A percentile compares a stretch with the other conserved stretches of the same genome.
phyloP scores from a whole-genome alignment of 2,113 vertebrate genomes.

The Panurus biarmicus region DNA sequence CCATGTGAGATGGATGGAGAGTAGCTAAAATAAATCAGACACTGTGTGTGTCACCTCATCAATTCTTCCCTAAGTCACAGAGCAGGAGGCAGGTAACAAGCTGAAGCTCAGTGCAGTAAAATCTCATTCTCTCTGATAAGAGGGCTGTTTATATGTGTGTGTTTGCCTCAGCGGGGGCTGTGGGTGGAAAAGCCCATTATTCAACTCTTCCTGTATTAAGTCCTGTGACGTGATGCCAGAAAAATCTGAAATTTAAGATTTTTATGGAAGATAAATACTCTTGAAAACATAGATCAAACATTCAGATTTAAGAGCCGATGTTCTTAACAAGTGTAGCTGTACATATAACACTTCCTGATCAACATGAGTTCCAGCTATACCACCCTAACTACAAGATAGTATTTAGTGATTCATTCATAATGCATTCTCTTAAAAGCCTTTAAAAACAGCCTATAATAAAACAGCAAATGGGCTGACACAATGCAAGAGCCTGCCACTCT shows the following conservation, averaged over 20 bases:
- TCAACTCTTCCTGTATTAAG: not conserved
- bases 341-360: not conserved
- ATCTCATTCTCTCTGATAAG: not conserved
- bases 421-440: not conserved
- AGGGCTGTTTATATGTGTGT: not conserved
- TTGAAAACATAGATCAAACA: not conserved
- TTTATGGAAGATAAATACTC: not conserved
- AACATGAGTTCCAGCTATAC: not conserved
- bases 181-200: not conserved
- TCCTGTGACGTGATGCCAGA: not conserved
- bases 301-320: not conserved
- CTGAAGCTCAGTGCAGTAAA: not conserved
- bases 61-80: not conserved
- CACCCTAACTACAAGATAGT: not conserved
- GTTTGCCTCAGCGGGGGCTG: not conserved
- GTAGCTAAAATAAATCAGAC: not conserved
- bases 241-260: not conserved
- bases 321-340: not conserved
- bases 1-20: not conserved
- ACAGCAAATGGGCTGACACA: not conserved
- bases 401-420: not conserved
- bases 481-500: not conserved
- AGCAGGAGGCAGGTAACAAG: not conserved
- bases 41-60: not conserved
- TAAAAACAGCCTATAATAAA: not conserved